Percentiles rank a stretch among this genome's conserved stretches.
These are phyloP conservation scores for Sciurus carolinensis DNA, from an alignment of 2,797 vertebrate genomes.

Conservation along the genomic window DNA sequence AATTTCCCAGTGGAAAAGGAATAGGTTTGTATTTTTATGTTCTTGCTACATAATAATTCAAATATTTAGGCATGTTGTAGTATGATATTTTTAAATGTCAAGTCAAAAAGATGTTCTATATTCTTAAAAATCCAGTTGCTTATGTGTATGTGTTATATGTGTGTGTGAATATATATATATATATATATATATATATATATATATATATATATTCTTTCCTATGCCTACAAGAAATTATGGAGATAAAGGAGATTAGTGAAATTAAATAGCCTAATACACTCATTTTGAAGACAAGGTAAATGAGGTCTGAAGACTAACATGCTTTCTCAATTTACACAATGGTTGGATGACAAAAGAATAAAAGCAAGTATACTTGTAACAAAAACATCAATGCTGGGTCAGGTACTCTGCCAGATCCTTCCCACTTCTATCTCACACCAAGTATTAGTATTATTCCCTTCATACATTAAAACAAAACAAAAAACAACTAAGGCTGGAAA, in stretches of 20 bases:
- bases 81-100: slow-evolving; percentile 59
- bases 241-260: background rate
- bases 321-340: background rate
- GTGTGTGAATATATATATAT: too few species aligned
- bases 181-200: too few species aligned
- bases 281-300: background rate
- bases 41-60: slow-evolving; percentile 58
- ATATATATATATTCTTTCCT: background rate
- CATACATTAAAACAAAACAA: background rate
- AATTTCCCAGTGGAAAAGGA: slow-evolving; percentile 68
- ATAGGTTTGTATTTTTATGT: slow-evolving; percentile 43
- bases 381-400: background rate
- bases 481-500: background rate
- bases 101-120: background rate
- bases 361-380: background rate
- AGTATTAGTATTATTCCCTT: background rate
- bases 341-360: background rate
- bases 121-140: background rate
- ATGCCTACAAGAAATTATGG: background rate
- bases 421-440: background rate
- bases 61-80: slow-evolving; percentile 52
- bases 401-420: background rate
- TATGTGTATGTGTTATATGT: background rate
- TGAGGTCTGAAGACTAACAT: background rate
- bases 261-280: background rate